Evolutionary conservation across 2,113 vertebrate genomes (phyloP), one percentile per base, ranked within the genome.

Genomic region (Cavia aperea): DNA sequence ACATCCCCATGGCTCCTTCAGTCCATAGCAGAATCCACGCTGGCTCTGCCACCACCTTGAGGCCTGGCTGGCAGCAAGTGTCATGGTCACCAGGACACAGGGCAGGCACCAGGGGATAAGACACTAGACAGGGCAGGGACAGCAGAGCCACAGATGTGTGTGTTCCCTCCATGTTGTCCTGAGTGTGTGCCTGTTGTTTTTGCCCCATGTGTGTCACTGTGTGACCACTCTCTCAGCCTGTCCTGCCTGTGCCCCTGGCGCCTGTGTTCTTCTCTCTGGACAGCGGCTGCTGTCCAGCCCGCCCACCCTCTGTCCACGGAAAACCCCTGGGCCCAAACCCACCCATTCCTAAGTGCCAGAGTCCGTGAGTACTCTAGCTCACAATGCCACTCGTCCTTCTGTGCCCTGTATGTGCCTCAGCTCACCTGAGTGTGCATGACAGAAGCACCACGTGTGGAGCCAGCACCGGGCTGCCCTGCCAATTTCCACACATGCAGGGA

Each of bases 341-440:
- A 33, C n/a, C 54, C 88, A 0, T 31, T 49, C 63, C 79, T 29
- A 43, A 68, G 68, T 16, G 51, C 33, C 56, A n/a, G 72, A 0
- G 19, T 81, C 46, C 21, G 15, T 4, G 0, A 39, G 63, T 26
- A 5, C 24, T 3, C 4, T 12, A 60, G 60, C 58, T 51, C 39
- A n/a, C 7, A 36, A 19, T 1, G 19, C 51, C 10, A 21, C n/a
- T 14, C 0, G 0, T 11, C 36, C 65, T 7, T 68, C 10, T 36
- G 24, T 10, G 68, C 68, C 62, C 60, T 26, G 36, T 8, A 29
- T 49, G 46, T 9, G 7, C 15, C 46, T 5, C 7, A 2, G 56
- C 54, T 63, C 29, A 10, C 65, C 79, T 24, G 5, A 18, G 1
- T 2, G 46, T 2, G 0, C 51, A 81, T 1, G 2, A 60, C 6